These are phyloP conservation scores for Mythimna albipuncta DNA, from an alignment of 2,888 invertebrate genomes.

Conservation along the genomic window DNA sequence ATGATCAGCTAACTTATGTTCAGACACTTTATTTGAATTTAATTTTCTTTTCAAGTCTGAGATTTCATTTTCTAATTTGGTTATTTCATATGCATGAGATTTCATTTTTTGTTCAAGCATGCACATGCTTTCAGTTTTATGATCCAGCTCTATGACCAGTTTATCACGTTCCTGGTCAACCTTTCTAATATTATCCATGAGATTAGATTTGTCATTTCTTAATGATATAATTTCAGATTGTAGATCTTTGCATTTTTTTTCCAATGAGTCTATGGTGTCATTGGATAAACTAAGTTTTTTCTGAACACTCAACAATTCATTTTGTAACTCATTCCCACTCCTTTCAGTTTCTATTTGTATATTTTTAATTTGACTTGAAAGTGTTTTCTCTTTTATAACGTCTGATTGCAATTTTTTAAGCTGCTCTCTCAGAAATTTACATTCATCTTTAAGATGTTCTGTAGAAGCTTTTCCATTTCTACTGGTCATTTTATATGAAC, in stretches of 20 bases:
- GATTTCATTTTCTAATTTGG: constrained; percentile 89
- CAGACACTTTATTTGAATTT: constrained; percentile 83
- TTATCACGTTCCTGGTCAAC: constrained; percentile 94
- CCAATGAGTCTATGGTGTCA: constrained; percentile 90
- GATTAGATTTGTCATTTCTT: constrained; percentile 91
- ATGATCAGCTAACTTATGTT: constrained; percentile 87
- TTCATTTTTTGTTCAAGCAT: constrained; percentile 92
- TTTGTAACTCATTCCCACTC: constrained; percentile 92
- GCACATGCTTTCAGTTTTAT: constrained; percentile 93
- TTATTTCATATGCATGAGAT: constrained; percentile 90
- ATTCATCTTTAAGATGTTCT: constrained; percentile 85
- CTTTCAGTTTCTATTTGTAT: constrained; percentile 95
- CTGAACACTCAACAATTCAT: constrained; percentile 92
- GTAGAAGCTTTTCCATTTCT: constrained; percentile 85
- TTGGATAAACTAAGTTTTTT: constrained; percentile 91
- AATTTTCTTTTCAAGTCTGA: constrained; percentile 90
- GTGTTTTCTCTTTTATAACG: constrained; percentile 87
- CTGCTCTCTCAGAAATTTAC: constrained; percentile 85
- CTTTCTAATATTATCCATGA: constrained; percentile 91
- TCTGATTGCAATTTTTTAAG: constrained; percentile 86
- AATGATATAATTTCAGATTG: constrained; percentile 91
- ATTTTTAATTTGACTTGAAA: constrained; percentile 91
- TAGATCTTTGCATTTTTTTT: constrained; percentile 90
- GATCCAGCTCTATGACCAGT: constrained; percentile 92
- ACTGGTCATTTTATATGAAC: constrained; percentile 85